Percentiles rank a stretch among this genome's conserved stretches.
Evolutionary conservation across 2,888 invertebrate genomes (phyloP).

Genomic region (Melanotus villosus): DNA sequence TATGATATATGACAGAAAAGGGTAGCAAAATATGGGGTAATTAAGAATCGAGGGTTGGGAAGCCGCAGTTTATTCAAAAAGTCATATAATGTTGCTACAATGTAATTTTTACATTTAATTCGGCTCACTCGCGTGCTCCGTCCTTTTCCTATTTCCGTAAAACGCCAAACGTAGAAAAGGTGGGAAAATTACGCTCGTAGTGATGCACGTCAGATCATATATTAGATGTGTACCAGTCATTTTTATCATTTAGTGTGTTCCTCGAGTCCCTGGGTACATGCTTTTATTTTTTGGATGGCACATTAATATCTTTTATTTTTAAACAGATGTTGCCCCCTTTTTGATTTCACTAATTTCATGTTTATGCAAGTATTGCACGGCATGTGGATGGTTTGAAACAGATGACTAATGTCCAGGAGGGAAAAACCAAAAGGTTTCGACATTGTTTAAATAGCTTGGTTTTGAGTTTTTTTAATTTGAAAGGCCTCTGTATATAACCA

Average conservation of each 20-base stretch:
- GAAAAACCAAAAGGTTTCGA: no score
- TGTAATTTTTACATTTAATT: constrained; percentile 48
- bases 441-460: no score
- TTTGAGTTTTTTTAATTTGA: no score
- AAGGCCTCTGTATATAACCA: no score
- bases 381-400: constrained; percentile 23
- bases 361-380: constrained; percentile 37
- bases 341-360: constrained; percentile 44
- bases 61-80: constrained; percentile 55
- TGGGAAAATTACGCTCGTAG: constrained; percentile 24
- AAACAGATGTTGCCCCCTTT: constrained; percentile 50
- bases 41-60: constrained; percentile 54
- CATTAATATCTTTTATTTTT: constrained; percentile 52
- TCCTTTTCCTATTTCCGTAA: constrained; percentile 5
- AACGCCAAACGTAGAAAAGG: constrained; percentile 2
- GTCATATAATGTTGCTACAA: constrained; percentile 51
- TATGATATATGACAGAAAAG: constrained; percentile 56
- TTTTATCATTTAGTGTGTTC: constrained; percentile 52
- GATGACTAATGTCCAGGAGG: no score
- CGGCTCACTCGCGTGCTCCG: constrained; percentile 23
- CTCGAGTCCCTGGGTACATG: constrained; percentile 49
- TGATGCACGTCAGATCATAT: constrained; percentile 38
- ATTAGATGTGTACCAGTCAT: constrained; percentile 50
- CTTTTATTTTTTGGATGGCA: constrained; percentile 49
- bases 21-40: constrained; percentile 56